Percentiles rank a stretch among this genome's conserved stretches.
These are phyloP conservation scores for Theodoxus fluviatilis DNA, from an alignment of 2,888 invertebrate species.

Conservation along the genomic window DNA sequence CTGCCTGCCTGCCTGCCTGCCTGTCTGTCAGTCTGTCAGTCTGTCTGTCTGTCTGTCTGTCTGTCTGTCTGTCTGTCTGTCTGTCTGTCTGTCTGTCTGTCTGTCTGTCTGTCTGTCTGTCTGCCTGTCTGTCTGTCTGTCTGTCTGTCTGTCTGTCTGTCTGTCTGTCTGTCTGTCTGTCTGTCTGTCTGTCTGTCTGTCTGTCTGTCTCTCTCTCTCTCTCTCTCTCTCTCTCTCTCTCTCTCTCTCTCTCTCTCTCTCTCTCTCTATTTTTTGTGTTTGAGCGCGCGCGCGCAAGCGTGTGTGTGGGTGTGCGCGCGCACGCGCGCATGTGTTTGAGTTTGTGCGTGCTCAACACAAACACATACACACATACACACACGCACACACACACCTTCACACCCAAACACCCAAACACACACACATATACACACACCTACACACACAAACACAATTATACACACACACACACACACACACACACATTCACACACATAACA, in stretches of 20 bases:
- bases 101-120: neutral
- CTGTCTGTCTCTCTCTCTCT: neutral
- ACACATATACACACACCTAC: neutral
- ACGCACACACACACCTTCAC: neutral
- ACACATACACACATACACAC: neutral
- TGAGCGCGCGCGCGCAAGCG: neutral
- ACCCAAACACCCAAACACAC: neutral
- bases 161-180: neutral
- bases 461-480: neutral
- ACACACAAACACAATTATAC: neutral
- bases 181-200: neutral
- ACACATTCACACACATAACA: neutral
- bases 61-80: neutral
- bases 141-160: neutral
- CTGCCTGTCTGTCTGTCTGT: neutral
- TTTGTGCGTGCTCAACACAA: neutral
- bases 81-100: neutral
- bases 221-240: neutral
- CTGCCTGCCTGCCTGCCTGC: neutral
- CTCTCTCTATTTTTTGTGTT: neutral
- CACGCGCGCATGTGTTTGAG: neutral
- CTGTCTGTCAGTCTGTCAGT: neutral
- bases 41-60: neutral
- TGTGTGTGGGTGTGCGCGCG: neutral
- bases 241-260: conserved; percentile 13